These are phyloP conservation scores for Botia almorhae DNA, from an alignment of 2,797 vertebrate species.

Conservation along the genomic window DNA sequence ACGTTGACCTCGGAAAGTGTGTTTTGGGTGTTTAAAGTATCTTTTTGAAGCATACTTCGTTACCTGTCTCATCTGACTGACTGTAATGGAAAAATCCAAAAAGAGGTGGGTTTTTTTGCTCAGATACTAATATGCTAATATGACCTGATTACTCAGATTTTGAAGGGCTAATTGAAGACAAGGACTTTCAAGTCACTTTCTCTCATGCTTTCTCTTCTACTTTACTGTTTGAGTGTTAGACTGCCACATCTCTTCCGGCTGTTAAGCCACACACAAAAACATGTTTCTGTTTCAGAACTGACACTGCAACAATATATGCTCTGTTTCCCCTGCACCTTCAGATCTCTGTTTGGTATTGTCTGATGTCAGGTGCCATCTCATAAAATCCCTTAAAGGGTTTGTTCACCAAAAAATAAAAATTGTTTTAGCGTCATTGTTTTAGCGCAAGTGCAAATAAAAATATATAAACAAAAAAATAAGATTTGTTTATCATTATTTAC, in stretches of 20 bases:
- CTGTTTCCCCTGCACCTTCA: not conserved
- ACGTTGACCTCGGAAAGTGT: not conserved
- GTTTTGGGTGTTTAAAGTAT: not conserved
- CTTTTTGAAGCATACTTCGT: not conserved
- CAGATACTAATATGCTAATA: not conserved
- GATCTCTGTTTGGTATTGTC: not conserved
- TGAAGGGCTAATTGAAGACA: too few species aligned
- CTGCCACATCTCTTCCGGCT: slow-evolving; percentile 66
- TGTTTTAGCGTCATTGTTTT: too few species aligned
- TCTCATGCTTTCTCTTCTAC: not conserved
- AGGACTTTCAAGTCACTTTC: not conserved
- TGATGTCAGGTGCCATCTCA: not conserved
- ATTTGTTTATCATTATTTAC: too few species aligned
- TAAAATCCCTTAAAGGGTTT: not conserved
- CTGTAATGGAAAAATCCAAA: slow-evolving; percentile 6
- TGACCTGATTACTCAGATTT: too few species aligned
- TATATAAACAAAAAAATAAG: too few species aligned
- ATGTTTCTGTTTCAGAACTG: slow-evolving; percentile 20
- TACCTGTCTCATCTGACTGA: not conserved
- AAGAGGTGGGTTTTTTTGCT: not conserved
- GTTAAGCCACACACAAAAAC: slow-evolving; percentile 61
- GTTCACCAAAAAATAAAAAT: too few species aligned
- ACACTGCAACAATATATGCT: not conserved
- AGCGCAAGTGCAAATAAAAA: too few species aligned
- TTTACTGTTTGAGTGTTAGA: slow-evolving; percentile 50